Evolutionary conservation across 30 jellyfish, hydroid and myxozoan species (phyloP).

Genomic region (Cassiopea xamachana): DNA sequence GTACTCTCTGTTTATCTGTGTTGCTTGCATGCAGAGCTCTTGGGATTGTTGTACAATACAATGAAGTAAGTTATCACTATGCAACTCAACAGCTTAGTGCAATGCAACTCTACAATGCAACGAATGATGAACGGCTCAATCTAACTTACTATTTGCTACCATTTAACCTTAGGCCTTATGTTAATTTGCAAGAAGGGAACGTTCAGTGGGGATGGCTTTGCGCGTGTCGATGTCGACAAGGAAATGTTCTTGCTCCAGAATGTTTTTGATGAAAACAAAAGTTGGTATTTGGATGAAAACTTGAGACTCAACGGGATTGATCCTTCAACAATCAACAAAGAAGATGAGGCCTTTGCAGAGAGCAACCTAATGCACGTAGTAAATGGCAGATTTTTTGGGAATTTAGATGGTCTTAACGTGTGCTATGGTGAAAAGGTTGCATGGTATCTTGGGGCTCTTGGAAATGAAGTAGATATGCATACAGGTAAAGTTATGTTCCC

Average conservation of each 20-base stretch:
- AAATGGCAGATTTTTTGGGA: constrained; percentile 73
- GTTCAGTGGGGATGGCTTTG: not conserved
- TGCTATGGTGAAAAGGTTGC: constrained; percentile 58
- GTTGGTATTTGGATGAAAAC: constrained; percentile 75
- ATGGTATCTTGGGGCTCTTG: constrained; percentile 72
- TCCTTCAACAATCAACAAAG: constrained; percentile 27
- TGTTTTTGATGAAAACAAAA: constrained; percentile 61
- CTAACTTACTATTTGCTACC: too few species aligned
- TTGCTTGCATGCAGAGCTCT: too few species aligned
- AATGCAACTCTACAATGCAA: too few species aligned
- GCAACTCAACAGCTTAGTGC: too few species aligned
- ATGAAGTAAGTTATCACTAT: too few species aligned
- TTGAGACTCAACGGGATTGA: constrained; percentile 28
- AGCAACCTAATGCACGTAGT: constrained; percentile 69
- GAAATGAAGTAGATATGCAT: constrained; percentile 82
- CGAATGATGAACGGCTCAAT: too few species aligned
- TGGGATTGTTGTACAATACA: too few species aligned
- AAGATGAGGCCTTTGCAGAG: constrained; percentile 68
- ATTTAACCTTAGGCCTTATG: constrained; percentile 49
- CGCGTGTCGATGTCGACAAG: constrained; percentile 38
- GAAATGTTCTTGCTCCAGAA: constrained; percentile 52
- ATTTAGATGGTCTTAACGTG: constrained; percentile 47
- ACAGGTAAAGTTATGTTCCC: constrained; percentile 13
- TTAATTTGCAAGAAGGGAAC: constrained; percentile 68
- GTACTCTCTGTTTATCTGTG: too few species aligned